These are phyloP conservation scores for Diabrotica balteata DNA, from an alignment of 2,888 invertebrate species.

Conservation along the genomic window DNA sequence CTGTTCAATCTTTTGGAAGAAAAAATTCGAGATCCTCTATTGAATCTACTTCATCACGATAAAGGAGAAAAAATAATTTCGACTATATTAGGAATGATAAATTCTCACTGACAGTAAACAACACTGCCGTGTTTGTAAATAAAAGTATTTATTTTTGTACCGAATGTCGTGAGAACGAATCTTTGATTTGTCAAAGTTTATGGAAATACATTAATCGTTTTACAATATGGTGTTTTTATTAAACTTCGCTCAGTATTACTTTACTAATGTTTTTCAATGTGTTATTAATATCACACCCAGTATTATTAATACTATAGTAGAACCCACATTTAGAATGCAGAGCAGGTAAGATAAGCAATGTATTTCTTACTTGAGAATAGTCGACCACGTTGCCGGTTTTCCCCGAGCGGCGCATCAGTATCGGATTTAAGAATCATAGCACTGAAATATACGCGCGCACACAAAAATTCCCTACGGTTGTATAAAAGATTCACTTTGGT, in stretches of 20 bases:
- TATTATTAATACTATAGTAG: too few species aligned
- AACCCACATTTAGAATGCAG: too few species aligned
- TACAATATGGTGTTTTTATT: not conserved
- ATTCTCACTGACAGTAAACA: constrained; percentile 15
- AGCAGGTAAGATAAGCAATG: too few species aligned
- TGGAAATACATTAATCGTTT: constrained; percentile 1
- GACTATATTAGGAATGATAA: constrained; percentile 69
- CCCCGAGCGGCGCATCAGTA: too few species aligned
- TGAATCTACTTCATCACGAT: constrained; percentile 76
- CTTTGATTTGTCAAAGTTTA: constrained; percentile 5
- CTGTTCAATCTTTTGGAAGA: constrained; percentile 79
- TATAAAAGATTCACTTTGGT: too few species aligned
- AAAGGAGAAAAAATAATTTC: constrained; percentile 78
- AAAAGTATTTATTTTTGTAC: constrained; percentile 26
- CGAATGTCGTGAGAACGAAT: constrained; percentile 5
- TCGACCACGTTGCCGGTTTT: too few species aligned
- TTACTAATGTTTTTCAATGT: too few species aligned
- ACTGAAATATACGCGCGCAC: too few species aligned
- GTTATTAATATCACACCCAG: too few species aligned
- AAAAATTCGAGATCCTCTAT: constrained; percentile 82
- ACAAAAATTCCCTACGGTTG: too few species aligned
- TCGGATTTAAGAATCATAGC: too few species aligned
- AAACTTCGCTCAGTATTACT: not conserved
- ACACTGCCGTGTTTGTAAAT: constrained; percentile 21
- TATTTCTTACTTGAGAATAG: too few species aligned